phyloP scores from a whole-genome alignment of 1,140 invertebrate species.

The Coenobita brevimanus region DNA sequence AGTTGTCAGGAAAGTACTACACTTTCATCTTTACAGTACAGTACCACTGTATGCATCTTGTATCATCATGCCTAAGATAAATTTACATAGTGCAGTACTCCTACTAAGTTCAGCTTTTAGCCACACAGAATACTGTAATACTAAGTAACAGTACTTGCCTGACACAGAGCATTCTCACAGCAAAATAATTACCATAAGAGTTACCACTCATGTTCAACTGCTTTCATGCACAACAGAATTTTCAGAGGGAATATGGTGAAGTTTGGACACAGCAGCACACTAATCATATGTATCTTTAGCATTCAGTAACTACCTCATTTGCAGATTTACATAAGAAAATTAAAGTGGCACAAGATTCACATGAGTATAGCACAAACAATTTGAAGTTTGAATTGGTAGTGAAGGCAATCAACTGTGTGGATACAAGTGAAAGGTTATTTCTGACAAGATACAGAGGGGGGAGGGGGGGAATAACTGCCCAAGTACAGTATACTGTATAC shows the following conservation, averaged over 20 bases:
- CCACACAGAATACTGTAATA: slow-evolving; percentile 13
- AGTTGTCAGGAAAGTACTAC: too few relatives aligned
- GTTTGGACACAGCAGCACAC: slow-evolving; percentile 10
- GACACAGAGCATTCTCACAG: slow-evolving; percentile 34
- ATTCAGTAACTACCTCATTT: neutral
- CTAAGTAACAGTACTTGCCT: slow-evolving; percentile 26
- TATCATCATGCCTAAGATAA: too few relatives aligned
- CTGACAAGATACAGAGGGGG: too few relatives aligned
- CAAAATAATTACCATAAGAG: neutral
- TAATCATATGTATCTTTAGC: slow-evolving; percentile 44
- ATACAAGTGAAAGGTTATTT: too few relatives aligned
- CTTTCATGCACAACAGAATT: slow-evolving; percentile 6
- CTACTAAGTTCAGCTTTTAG: slow-evolving; percentile 26
- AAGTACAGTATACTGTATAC: too few relatives aligned
- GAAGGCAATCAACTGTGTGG: neutral
- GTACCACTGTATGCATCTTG: too few relatives aligned
- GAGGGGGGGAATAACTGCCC: too few relatives aligned
- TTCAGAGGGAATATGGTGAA: neutral
- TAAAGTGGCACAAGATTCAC: slow-evolving; percentile 34
- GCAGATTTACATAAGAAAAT: too few relatives aligned
- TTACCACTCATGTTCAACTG: slow-evolving; percentile 18
- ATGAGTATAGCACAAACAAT: slow-evolving; percentile 40
- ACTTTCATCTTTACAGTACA: too few relatives aligned
- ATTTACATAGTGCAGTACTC: slow-evolving; percentile 22
- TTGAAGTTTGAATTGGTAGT: neutral